Base-by-base conservation (phyloP, 1,140 invertebrate species). In the Drosophila sechellia region DNA sequence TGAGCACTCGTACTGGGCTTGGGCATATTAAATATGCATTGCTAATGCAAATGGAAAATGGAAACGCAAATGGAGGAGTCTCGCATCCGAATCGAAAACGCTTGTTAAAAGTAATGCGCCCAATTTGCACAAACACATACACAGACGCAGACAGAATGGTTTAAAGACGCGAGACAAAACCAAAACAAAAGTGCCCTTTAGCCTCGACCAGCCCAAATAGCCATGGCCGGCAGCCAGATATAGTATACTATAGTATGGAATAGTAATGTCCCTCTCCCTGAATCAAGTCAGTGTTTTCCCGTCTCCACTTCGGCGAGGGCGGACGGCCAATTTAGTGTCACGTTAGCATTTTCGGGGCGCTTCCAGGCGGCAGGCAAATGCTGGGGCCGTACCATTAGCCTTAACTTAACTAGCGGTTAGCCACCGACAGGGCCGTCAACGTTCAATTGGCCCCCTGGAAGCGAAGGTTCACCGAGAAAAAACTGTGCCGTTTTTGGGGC, bases 161-260 rank as follows among this genome's bases (percentile, higher is more conserved):
- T 39, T 55, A 11, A 17, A 48, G 13, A 39, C 37, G 40, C 52
- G 40, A 77, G 49, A 76, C 72, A n/a, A 57, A 76, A 79, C 75
- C 86, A 87, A 79, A 77, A 83, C 79, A 86, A 87, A 79, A 83
- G 65, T 87, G 83, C 83, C 83, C 83, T 86, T 86, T 86, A 87
- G 83, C 83, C 81, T 75, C 74, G 75, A 76, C 79, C 83, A 87
- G 83, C 78, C 81, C 81, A 77, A 55, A 40, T 50, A 71, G 61
- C 50, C 49, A 64, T 57, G 54, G 77, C 71, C 71, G 50, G 55
- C 77, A 46, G 54, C 53, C 54, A 52, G 25, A 27, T 55, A 12
- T 31, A 22, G 20, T 22, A 27, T 27, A 27, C 8, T 31, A 31
- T 31, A 1, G 20, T 22, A 22, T 31, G 8, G 31, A 8, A 31